Conservation (phyloP, 2,113 vertebrate species). For the Aramus guarauna region DNA sequence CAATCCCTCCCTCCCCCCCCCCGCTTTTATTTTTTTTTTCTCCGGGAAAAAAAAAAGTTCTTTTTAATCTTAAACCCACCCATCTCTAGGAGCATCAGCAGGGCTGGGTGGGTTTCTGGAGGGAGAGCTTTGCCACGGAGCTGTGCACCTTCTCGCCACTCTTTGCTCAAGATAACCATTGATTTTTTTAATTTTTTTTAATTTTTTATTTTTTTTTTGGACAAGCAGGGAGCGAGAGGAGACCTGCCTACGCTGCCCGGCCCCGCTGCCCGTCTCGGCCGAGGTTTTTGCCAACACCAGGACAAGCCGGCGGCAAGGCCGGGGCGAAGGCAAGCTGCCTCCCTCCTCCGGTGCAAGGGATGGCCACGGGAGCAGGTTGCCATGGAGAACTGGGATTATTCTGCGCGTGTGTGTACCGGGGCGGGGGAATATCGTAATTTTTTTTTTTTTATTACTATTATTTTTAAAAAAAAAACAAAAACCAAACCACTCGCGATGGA, state of each 20-base stretch:
- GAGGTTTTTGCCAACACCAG: background rate
- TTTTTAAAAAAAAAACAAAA: background rate
- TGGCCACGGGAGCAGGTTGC: slow-evolving; percentile 25
- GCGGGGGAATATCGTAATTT: background rate
- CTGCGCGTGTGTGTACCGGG: background rate
- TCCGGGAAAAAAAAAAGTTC: rapidly evolving
- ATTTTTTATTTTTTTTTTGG: background rate
- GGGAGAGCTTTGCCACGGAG: background rate
- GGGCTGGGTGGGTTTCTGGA: background rate
- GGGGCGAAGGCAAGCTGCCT: background rate
- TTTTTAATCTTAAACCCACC: background rate
- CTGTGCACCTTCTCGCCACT: rapidly evolving
- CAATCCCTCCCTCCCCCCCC: rapidly evolving
- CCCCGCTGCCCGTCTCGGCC: background rate
- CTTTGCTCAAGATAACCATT: background rate
- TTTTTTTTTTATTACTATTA: no score
- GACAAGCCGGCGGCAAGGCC: background rate
- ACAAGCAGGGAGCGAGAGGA: rapidly evolving
- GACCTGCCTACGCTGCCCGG: rapidly evolving
- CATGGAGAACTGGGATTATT: slow-evolving; percentile 53
- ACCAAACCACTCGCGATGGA: background rate
- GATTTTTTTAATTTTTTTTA: background rate
- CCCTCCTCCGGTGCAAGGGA: background rate
- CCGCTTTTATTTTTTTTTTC: background rate
- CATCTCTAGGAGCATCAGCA: background rate